Conservation (phyloP, 2,113 vertebrate genomes). For the mouse (Mus musculus) region DNA sequence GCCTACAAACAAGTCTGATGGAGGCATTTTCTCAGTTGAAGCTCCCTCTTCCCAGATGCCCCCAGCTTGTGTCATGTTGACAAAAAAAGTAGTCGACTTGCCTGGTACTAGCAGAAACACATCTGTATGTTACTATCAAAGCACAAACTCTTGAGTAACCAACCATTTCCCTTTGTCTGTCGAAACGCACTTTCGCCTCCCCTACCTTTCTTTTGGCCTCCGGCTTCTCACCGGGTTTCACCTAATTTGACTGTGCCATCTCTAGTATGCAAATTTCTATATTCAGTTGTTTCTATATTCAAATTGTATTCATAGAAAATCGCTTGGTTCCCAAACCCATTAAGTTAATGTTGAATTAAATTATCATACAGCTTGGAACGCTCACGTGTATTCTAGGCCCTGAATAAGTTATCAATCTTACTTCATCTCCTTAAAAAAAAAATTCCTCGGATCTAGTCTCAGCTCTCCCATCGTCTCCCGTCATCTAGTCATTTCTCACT, state of each 20-base stretch:
- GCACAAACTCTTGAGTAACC: neutral
- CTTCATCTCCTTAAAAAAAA: neutral
- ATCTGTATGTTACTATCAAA: neutral
- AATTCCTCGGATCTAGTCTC: neutral
- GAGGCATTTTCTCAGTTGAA: neutral
- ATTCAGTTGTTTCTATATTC: slow-evolving; percentile 43
- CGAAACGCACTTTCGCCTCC: neutral
- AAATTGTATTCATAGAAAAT: slow-evolving; percentile 31
- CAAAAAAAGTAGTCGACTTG: neutral
- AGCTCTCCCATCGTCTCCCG: neutral
- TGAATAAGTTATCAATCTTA: neutral
- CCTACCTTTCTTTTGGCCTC: neutral
- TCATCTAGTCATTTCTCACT: neutral
- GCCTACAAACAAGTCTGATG: neutral
- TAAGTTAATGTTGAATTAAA: slow-evolving; percentile 41
- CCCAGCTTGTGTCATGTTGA: neutral
- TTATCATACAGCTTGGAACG: neutral
- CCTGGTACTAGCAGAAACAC: neutral
- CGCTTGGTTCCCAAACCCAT: slow-evolving; percentile 37
- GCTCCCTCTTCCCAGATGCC: neutral
- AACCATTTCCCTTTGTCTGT: neutral
- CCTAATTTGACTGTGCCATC: neutral
- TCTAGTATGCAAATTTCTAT: slow-evolving; percentile 13
- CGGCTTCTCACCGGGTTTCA: neutral
- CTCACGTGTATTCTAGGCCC: neutral